Evolutionary conservation across 2,888 invertebrate species (phyloP).

Genomic region (Lutraria lutraria): DNA sequence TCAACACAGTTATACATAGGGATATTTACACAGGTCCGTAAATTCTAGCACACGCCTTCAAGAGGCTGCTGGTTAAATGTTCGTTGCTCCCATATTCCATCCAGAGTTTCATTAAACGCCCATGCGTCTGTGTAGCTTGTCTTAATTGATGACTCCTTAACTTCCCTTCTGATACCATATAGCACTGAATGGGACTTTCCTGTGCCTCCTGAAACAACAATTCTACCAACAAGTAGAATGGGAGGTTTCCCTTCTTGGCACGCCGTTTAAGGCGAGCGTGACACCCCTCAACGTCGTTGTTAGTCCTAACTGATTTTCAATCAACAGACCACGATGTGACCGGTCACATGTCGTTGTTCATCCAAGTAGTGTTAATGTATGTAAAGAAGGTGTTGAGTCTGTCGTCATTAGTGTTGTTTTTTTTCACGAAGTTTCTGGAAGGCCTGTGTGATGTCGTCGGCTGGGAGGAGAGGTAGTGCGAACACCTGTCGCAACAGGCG

Average conservation of each 20-base stretch:
- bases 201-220: not conserved
- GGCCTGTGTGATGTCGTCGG: not conserved
- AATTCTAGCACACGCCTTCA: no score
- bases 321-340: not conserved
- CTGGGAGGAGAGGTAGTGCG: not conserved
- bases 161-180: not conserved
- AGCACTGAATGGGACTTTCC: not conserved
- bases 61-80: no score
- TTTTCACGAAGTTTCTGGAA: not conserved
- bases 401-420: not conserved
- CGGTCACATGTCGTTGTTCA: not conserved
- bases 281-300: conserved; percentile 19
- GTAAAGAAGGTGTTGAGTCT: not conserved
- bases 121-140: no score
- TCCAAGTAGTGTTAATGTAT: not conserved
- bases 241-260: no score
- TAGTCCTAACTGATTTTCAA: not conserved
- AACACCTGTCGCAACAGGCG: no score
- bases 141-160: no score
- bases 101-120: no score
- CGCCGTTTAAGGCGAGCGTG: not conserved
- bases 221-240: not conserved
- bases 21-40: no score
- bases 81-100: no score
- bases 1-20: no score